Percentiles rank a stretch among this genome's conserved stretches.
Evolutionary conservation across 1,140 invertebrate species (phyloP).

Genomic region (Metaphire vulgaris): DNA sequence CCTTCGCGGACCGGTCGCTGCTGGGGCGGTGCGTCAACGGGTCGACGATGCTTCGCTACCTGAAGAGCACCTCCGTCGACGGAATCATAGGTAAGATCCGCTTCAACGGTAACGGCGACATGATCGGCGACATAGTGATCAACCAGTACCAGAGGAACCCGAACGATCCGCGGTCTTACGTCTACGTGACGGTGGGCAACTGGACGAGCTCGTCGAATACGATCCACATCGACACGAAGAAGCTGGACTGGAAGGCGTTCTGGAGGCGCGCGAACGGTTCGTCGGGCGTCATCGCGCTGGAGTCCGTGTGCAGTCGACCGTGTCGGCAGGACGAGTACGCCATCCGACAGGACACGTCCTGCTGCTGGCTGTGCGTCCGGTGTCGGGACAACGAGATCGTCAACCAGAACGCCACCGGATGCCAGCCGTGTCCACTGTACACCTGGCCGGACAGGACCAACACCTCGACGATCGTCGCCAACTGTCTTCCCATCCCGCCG

Average conservation of each 20-base stretch:
- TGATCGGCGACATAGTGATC: background rate
- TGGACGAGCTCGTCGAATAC: background rate
- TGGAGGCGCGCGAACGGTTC: background rate
- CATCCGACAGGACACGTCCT: background rate
- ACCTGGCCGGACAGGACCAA: constrained; percentile 18
- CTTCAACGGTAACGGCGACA: background rate
- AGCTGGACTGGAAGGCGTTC: background rate
- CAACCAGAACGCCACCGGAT: background rate
- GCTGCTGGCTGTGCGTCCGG: constrained; percentile 17
- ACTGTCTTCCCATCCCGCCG: constrained; percentile 17
- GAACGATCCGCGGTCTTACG: background rate
- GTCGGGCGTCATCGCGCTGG: background rate
- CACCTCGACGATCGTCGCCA: too few relatives aligned
- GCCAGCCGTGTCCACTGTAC: constrained; percentile 5
- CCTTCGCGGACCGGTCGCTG: background rate
- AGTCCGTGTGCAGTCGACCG: constrained; percentile 18
- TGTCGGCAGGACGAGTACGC: constrained; percentile 12
- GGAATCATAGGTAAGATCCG: background rate
- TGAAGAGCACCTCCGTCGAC: background rate
- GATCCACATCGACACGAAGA: background rate
- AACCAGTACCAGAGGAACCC: background rate
- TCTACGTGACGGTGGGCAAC: background rate
- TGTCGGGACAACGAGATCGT: constrained; percentile 16
- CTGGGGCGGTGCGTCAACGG: background rate
- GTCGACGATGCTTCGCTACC: background rate